Base-by-base conservation (phyloP, 2,797 vertebrate species). In the Gymnopithys bicolor region DNA sequence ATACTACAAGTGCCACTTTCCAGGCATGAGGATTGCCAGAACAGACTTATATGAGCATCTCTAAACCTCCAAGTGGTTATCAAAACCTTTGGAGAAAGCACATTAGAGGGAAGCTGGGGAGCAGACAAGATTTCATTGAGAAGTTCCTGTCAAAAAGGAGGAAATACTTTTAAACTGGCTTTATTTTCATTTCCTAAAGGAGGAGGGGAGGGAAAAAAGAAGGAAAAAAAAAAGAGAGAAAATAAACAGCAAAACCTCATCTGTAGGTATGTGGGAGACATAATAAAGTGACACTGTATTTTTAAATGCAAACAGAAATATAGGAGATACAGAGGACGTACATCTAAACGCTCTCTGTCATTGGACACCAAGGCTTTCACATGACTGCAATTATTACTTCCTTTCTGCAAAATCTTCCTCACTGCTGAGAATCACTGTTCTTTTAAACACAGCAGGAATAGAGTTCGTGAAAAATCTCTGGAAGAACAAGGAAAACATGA, bases 1-100 rank as follows among this genome's bases (percentile, higher is more conserved):
- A 45, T 8, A 25, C 35, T 68, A 59, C 75, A 89, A 95, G 68
- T 89, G 70, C 43, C 84, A 83, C 86, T 87, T 70, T 27, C 15
- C 25, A 75, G 48, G 49, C n/a, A 10, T 4, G 7, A 84, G 52
- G 10, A 63, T 32, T 80, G 70, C 46, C 7, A 9, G 84, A 68
- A 83, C 58, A 81, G 22, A 55, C 39, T 80, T 39, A 11, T 0
- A 28, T 14, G 41, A 89, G 33, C 67, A 86, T 52, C 73, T 89
- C 35, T 45, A 76, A 67, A 49, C 33, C 41, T 84, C 30, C 48
- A 73, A 59, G 66, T 73, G 22, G 48, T 77, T 76, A 63, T 55
- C 3, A 10, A 87, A 92, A 76, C 17, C 68, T 67, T 73, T 19
- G 48, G 19, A 55, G 35, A 80, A 63, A 55, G 30, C 30, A 49